phyloP scores from a whole-genome alignment of 1,140 invertebrate species.

The Zaprionus tsacasi region DNA sequence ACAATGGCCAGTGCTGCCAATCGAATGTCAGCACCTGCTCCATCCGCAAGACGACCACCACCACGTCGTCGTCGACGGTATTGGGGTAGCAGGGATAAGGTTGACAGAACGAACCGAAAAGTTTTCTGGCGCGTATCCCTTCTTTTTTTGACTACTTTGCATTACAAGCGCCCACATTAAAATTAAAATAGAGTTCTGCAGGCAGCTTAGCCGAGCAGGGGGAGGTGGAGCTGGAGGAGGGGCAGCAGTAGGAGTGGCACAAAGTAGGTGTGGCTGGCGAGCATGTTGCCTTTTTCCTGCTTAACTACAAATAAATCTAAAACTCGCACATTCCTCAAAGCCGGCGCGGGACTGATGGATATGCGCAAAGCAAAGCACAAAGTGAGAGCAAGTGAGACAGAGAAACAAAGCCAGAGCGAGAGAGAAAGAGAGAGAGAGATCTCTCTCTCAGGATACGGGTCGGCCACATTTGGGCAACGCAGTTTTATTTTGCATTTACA shows the following conservation, averaged over 20 bases:
- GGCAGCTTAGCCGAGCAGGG: background rate
- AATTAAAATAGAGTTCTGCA: conserved; percentile 77
- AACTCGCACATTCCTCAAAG: conserved; percentile 73
- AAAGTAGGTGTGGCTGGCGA: background rate
- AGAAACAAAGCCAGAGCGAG: background rate
- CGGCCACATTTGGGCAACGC: conserved; percentile 73
- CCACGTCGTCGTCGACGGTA: background rate
- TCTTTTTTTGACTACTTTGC: conserved; percentile 58
- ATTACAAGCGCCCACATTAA: conserved; percentile 77
- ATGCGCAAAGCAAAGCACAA: conserved; percentile 26
- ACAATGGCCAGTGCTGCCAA: conserved; percentile 45
- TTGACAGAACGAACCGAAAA: conserved; percentile 7
- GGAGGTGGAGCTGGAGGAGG: background rate
- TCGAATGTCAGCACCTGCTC: conserved; percentile 48
- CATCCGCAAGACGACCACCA: conserved; percentile 7
- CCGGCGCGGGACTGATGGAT: conserved; percentile 52
- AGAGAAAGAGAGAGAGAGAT: conserved; percentile 2
- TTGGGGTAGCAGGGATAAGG: background rate
- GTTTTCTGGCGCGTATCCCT: conserved; percentile 19
- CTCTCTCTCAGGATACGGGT: conserved; percentile 56
- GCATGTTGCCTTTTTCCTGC: conserved; percentile 30
- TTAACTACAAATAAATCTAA: conserved; percentile 80
- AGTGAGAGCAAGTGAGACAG: background rate
- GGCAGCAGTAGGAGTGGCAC: background rate
- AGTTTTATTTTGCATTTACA: conserved; percentile 81